These are phyloP conservation scores for Antrozous pallidus DNA, from an alignment of 2,797 vertebrate species.

Conservation along the genomic window DNA sequence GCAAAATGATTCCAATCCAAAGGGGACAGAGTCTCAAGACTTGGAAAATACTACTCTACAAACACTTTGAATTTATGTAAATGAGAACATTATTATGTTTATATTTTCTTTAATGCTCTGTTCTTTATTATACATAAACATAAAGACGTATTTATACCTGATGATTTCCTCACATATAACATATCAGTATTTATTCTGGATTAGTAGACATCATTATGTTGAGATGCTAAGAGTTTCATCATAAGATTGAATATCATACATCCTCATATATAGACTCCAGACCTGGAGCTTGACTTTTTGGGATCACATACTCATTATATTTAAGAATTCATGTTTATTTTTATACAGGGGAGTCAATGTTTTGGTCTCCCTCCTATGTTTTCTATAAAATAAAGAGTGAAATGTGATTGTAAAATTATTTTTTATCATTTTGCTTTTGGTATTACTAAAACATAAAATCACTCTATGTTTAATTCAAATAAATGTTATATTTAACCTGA, in stretches of 20 bases:
- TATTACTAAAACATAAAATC: not conserved
- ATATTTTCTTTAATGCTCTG: not conserved
- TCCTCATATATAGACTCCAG: not conserved
- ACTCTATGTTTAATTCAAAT: not conserved
- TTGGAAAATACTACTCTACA: not conserved
- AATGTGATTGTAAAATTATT: not conserved
- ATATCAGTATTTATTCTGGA: not conserved
- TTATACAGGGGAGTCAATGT: not conserved
- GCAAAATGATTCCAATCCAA: not conserved
- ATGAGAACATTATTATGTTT: not conserved
- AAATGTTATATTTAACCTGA: not conserved
- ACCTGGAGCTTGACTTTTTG: not conserved
- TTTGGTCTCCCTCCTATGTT: not conserved
- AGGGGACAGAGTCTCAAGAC: not conserved
- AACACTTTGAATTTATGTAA: not conserved
- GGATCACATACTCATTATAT: not conserved
- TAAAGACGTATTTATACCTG: not conserved
- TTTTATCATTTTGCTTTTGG: not conserved
- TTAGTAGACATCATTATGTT: too few species aligned
- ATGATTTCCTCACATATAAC: not conserved
- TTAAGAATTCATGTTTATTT: conserved; percentile 31
- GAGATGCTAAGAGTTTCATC: not conserved
- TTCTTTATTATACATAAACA: not conserved
- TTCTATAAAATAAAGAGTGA: conserved; percentile 7
- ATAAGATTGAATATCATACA: not conserved